Evolutionary conservation across 2,113 vertebrate genomes (phyloP), one percentile per base, ranked within the genome.

Genomic region (Pollachius pollachius): DNA sequence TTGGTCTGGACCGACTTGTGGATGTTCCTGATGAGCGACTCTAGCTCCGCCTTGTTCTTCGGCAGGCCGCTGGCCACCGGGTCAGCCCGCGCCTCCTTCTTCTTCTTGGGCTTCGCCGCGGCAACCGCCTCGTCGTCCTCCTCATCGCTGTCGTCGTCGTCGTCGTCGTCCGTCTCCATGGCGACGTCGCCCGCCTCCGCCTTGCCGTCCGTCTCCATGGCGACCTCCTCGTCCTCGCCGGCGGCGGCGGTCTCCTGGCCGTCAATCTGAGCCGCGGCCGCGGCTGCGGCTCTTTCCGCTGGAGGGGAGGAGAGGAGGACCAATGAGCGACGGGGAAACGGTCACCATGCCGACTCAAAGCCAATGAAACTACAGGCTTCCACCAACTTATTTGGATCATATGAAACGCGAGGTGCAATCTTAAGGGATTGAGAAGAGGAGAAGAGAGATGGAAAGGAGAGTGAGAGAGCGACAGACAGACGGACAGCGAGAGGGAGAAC

Each of bases 31-130:
- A 96, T 93, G 18, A 97, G 90, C 75, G 79, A 77, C 68, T 95
- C 92, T 77, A 99, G 81, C 59, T 95, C 94, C 60, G 95, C 91
- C 52, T 86, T 91, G 85, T 89, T 96, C 85, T 81, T 92, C 0
- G 96, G 96, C 69, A 98, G 92, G 27, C 91, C 94, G 0, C 81
- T 92, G 80, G 89, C 54, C 12, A 78, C 52, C 5, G 60, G 62
- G 16, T 30, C 16, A 1, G 17, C 3, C 54, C 15, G 54, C 15
- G 5, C 54, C 54, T 5, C n/a, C 15, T 2, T 5, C 54, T 2
- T 5, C 17, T 62, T 15, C 67, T 73, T 56, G 16, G 76, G 52
- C 63, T 73, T 68, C 16, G 65, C 15, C 16, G 64, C 41, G 41
- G 41, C 41, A 48, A 48, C 41, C 41, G 41, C 41, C 41, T 48